These are phyloP conservation scores for Aldrovandia affinis DNA, from an alignment of 2,797 vertebrate genomes.

Conservation along the genomic window DNA sequence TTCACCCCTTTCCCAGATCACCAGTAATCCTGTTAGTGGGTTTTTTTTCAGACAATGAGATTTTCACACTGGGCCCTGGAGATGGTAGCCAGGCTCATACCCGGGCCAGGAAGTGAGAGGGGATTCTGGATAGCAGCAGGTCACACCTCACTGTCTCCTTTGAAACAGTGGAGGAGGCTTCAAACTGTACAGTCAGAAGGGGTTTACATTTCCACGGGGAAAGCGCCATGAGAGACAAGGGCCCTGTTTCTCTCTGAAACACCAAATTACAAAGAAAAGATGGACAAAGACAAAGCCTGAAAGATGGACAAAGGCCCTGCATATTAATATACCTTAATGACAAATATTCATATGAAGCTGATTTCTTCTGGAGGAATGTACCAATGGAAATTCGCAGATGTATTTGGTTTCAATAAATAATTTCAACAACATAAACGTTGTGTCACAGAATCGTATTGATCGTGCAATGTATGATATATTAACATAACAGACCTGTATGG, in stretches of 20 bases:
- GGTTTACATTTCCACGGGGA: background rate
- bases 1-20: background rate
- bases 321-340: background rate
- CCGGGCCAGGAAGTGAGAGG: background rate
- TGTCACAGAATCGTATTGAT: background rate
- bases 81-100: background rate
- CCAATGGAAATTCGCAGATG: background rate
- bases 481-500: background rate
- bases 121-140: background rate
- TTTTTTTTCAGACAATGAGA: constrained; percentile 7
- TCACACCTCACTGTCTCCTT: constrained; percentile 19
- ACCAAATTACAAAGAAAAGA: background rate
- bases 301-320: background rate
- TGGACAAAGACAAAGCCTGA: background rate
- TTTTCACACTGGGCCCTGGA: background rate
- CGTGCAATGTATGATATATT: background rate
- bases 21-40: constrained; percentile 14
- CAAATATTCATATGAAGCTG: background rate
- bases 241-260: background rate
- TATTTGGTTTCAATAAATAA: too few relatives aligned
- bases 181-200: background rate
- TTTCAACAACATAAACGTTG: too few relatives aligned
- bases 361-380: background rate
- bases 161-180: background rate
- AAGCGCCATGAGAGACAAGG: background rate